These are phyloP conservation scores for Pollenia labialis DNA, from an alignment of 2,888 invertebrate species.

Conservation along the genomic window DNA sequence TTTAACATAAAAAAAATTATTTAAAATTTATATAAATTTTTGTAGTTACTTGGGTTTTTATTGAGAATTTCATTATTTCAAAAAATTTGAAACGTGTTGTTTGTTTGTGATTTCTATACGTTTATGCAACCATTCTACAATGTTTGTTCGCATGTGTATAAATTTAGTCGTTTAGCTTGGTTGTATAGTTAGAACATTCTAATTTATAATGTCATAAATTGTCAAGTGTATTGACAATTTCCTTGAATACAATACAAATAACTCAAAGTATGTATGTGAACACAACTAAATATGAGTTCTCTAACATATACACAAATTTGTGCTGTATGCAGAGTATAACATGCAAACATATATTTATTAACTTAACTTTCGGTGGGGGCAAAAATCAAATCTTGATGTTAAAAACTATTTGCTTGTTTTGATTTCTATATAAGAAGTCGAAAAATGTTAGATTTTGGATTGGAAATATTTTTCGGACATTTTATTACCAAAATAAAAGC, in stretches of 20 bases:
- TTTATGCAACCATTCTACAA: neutral
- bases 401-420: too few relatives aligned
- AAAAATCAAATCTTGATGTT: too few relatives aligned
- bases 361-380: neutral
- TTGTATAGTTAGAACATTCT: conserved; percentile 39
- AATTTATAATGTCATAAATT: conserved; percentile 68
- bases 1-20: neutral
- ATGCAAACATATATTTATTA: neutral
- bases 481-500: too few relatives aligned
- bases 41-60: neutral
- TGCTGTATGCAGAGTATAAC: neutral
- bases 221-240: conserved; percentile 65
- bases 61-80: conserved; percentile 9
- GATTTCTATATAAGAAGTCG: too few relatives aligned
- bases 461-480: too few relatives aligned
- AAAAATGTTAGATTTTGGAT: too few relatives aligned
- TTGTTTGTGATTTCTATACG: neutral
- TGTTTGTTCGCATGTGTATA: neutral
- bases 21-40: conserved; percentile 23
- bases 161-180: neutral
- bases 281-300: neutral
- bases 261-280: neutral
- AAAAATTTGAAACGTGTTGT: neutral
- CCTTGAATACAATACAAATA: conserved; percentile 50
- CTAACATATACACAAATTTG: neutral